Evolutionary conservation across 2,797 vertebrate genomes (phyloP).

Genomic region (Gouania willdenowi): DNA sequence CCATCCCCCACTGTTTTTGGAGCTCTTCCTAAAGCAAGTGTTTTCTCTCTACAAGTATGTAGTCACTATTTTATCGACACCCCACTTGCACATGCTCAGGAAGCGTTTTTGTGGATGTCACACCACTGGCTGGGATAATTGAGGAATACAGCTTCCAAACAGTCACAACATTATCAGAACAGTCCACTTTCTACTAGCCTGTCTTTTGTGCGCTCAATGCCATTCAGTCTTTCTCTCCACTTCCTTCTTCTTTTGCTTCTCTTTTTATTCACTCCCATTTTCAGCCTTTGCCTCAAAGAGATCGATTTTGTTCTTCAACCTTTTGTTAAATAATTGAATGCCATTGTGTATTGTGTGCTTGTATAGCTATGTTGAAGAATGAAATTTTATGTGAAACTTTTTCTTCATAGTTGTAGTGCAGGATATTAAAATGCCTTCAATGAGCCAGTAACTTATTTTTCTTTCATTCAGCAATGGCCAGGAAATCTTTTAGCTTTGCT

Average conservation of each 20-base stretch:
- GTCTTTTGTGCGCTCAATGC: conserved; percentile 52
- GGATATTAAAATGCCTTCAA: conserved; percentile 18
- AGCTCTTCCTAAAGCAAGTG: too few relatives aligned
- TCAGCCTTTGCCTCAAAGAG: conserved; percentile 22
- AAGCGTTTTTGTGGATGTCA: conserved; percentile 39
- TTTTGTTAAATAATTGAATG: conserved; percentile 58
- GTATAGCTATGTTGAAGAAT: conserved; percentile 32
- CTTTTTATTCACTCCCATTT: conserved; percentile 56
- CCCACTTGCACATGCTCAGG: conserved; percentile 6
- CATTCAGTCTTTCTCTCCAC: conserved; percentile 30
- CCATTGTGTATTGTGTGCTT: conserved; percentile 38
- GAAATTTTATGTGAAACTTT: conserved; percentile 49
- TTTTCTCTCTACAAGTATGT: too few relatives aligned
- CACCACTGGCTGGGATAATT: conserved; percentile 68
- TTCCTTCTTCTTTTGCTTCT: conserved; percentile 32
- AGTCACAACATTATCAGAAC: conserved; percentile 51
- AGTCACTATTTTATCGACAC: conserved; percentile 24
- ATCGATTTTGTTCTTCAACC: conserved; percentile 45
- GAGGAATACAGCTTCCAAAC: conserved; percentile 42
- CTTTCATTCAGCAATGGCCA: background rate
- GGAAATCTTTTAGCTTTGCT: background rate
- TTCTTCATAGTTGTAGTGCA: background rate
- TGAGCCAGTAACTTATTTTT: conserved; percentile 8
- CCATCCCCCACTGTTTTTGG: conserved; percentile 1
- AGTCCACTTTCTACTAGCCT: conserved; percentile 53